Percentiles rank a stretch among this genome's conserved stretches.
phyloP scores from a whole-genome alignment of 2,797 vertebrate species.

The Hydrophis major region DNA sequence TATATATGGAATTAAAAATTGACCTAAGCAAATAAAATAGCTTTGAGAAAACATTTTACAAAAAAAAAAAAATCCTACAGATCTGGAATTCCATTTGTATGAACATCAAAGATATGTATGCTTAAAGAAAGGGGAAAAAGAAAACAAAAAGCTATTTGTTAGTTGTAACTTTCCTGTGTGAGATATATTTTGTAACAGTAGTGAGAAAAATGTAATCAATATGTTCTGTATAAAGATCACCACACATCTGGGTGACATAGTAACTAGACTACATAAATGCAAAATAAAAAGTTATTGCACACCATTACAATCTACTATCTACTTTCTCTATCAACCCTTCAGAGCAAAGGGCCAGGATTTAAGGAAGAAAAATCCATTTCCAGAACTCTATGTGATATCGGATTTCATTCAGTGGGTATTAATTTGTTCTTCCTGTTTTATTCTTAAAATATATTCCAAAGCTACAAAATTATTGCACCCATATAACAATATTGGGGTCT shows the following conservation, averaged over 20 bases:
- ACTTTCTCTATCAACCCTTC: neutral
- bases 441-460: neutral
- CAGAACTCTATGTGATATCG: neutral
- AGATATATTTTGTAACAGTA: neutral
- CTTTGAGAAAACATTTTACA: neutral
- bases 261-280: neutral
- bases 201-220: neutral
- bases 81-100: neutral
- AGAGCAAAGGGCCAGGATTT: neutral
- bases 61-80: neutral
- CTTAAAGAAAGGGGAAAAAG: neutral
- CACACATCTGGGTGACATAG: neutral
- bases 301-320: neutral
- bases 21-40: neutral
- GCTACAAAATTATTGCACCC: neutral
- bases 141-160: neutral
- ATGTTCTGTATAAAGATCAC: neutral
- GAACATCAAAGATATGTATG: neutral
- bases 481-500: neutral
- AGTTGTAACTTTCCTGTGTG: neutral
- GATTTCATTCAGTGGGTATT: neutral
- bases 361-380: neutral
- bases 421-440: neutral
- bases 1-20: neutral
- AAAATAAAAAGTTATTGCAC: neutral